Percentiles rank a stretch among this genome's conserved stretches.
Conservation (phyloP, 2,113 vertebrate genomes). For the Miniopterus natalensis region DNA sequence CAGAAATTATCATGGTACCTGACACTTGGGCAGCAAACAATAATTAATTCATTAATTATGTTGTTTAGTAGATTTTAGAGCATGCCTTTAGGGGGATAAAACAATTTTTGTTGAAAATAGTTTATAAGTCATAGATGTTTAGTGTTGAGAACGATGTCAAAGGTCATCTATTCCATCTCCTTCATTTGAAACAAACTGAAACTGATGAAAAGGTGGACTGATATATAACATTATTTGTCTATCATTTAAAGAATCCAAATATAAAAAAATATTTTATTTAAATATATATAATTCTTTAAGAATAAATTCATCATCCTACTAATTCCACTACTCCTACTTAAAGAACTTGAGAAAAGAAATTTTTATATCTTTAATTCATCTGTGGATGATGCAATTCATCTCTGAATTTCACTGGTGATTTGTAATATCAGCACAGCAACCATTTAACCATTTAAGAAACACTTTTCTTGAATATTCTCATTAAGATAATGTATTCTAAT, state of each 20-base stretch:
- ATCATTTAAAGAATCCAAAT: background rate
- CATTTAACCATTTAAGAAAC: background rate
- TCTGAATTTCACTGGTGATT: background rate
- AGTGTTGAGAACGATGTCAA: background rate
- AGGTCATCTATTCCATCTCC: background rate
- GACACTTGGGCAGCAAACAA: background rate
- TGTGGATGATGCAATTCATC: background rate
- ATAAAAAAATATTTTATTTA: background rate
- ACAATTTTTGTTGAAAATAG: background rate
- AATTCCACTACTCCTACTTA: background rate
- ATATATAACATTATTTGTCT: background rate
- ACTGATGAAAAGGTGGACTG: background rate
- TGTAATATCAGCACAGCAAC: background rate
- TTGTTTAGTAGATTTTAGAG: background rate
- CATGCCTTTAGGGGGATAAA: background rate
- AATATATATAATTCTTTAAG: constrained; percentile 14
- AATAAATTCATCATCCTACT: background rate
- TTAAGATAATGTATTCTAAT: background rate
- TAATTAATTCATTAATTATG: background rate
- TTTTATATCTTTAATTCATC: background rate
- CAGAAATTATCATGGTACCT: constrained; percentile 20
- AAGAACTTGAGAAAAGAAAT: background rate
- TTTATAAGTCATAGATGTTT: background rate
- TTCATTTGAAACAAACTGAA: background rate
- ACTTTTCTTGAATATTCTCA: background rate